Conservation (phyloP, 1,140 invertebrate genomes). For the Bombus ignitus region DNA sequence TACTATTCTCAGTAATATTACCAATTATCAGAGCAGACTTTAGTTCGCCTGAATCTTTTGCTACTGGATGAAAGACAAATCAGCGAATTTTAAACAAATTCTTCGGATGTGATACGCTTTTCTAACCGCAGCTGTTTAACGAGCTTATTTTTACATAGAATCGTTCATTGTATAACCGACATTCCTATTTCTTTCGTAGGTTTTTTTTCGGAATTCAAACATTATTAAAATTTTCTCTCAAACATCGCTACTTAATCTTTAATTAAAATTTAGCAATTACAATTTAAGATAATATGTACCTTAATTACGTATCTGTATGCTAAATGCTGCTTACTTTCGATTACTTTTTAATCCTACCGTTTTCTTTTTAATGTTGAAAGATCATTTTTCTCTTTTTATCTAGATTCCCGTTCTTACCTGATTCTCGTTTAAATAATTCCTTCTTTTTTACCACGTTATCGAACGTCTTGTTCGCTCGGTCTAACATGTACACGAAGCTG, state of each 20-base stretch:
- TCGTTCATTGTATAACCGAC: neutral
- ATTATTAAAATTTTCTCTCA: neutral
- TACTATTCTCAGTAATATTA: neutral
- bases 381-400: neutral
- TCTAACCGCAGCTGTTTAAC: neutral
- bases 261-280: neutral
- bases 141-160: neutral
- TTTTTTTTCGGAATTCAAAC: neutral
- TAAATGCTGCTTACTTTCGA: neutral
- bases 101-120: neutral
- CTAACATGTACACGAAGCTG: slow-evolving; percentile 20
- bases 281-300: neutral
- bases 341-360: neutral
- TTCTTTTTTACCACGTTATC: neutral
- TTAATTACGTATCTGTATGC: neutral
- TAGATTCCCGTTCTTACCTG: too few species aligned
- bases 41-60: neutral
- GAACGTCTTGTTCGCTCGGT: slow-evolving; percentile 19
- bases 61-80: neutral
- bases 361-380: neutral
- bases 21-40: neutral
- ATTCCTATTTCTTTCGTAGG: neutral
- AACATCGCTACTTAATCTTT: neutral
- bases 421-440: neutral
- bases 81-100: neutral